These are phyloP conservation scores for Cenopis cana DNA, from an alignment of 2,888 invertebrate species.

Conservation along the genomic window DNA sequence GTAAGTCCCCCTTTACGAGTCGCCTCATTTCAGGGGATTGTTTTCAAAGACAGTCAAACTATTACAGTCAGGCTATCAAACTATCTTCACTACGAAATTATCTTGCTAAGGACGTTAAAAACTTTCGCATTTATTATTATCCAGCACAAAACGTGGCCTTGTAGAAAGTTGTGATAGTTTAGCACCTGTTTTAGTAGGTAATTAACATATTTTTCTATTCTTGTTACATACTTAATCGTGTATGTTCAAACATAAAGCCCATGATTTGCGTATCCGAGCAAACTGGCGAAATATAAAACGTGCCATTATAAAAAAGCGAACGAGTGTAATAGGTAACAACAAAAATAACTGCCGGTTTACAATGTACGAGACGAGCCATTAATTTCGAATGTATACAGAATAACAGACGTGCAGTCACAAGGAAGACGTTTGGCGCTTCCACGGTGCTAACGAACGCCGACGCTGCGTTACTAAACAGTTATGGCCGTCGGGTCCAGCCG, in stretches of 20 bases:
- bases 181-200: background rate
- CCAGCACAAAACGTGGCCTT: too few species aligned
- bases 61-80: too few species aligned
- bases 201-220: too few species aligned
- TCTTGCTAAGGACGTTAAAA: too few species aligned
- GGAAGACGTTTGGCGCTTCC: constrained; percentile 54
- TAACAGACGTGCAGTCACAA: constrained; percentile 55
- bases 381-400: constrained; percentile 63
- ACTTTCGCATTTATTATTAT: too few species aligned
- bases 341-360: constrained; percentile 65
- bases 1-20: too few species aligned
- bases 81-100: too few species aligned
- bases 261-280: background rate
- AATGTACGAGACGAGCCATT: constrained; percentile 64
- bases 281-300: constrained; percentile 37
- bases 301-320: constrained; percentile 56
- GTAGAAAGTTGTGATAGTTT: too few species aligned
- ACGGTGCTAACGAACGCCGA: constrained; percentile 49
- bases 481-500: background rate
- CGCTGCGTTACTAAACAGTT: background rate
- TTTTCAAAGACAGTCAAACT: too few species aligned
- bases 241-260: too few species aligned
- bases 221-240: too few species aligned
- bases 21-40: too few species aligned
- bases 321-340: constrained; percentile 61